Evolutionary conservation across 2,888 invertebrate species (phyloP).

Genomic region (Pasiphila rectangulata): DNA sequence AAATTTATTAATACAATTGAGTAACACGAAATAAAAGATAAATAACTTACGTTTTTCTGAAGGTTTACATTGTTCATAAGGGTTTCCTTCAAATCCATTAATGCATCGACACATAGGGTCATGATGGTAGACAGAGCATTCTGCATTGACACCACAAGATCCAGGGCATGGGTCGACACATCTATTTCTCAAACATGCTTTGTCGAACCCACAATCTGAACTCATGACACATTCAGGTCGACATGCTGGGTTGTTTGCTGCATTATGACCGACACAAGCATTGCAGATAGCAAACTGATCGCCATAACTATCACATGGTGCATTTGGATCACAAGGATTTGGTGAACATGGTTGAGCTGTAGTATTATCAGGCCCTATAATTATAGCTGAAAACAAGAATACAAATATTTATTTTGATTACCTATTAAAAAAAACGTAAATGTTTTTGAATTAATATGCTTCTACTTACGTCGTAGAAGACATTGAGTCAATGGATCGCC

Average conservation of each 20-base stretch:
- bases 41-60: constrained; percentile 79
- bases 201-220: constrained; percentile 89
- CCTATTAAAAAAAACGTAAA: too few relatives aligned
- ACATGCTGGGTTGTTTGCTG: constrained; percentile 86
- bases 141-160: constrained; percentile 87
- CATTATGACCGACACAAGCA: constrained; percentile 85
- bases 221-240: constrained; percentile 91
- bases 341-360: constrained; percentile 86
- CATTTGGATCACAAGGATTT: constrained; percentile 87
- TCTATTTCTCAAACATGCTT: constrained; percentile 86
- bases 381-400: constrained; percentile 56
- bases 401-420: too few relatives aligned
- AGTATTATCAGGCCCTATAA: constrained; percentile 80
- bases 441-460: too few relatives aligned
- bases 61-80: constrained; percentile 87
- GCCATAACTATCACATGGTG: constrained; percentile 85
- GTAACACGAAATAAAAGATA: too few relatives aligned
- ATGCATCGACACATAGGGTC: constrained; percentile 87
- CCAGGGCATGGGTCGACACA: constrained; percentile 90
- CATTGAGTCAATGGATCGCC: constrained; percentile 92
- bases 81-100: constrained; percentile 85
- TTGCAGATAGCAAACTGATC: constrained; percentile 90
- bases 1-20: too few relatives aligned
- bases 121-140: constrained; percentile 86
- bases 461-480: constrained; percentile 74